Evolutionary conservation across 2,797 vertebrate genomes (phyloP), one percentile per base, ranked within the genome.

Genomic region (Linurgus olivaceus): DNA sequence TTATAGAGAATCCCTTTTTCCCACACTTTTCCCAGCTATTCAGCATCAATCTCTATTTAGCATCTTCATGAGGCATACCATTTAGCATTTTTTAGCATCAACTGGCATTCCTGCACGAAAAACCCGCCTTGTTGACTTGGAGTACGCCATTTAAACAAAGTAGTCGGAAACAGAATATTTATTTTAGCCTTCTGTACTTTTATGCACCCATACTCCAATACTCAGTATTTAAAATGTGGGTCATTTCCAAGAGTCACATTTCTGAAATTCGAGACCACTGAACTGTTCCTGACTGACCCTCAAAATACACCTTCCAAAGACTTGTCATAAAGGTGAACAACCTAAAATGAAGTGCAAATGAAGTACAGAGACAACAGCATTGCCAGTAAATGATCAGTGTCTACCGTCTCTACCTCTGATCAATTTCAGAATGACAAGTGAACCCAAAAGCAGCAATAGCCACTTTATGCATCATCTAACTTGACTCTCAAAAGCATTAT

Each of bases 81-180:
- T 52, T 89, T 40, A 87, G 25, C 24, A 38, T 72, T 94, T 80
- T 81, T 86, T 57, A 93, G 63, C 6, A 47, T 38, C 45, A 76
- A 35, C 29, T 44, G 14, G 26, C 78, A 82, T 67, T 82, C 59
- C 83, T 85, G 68, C 8, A 17, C 6, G 6, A 87, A 82, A 89
- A 93, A 80, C 18, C 21, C 0, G 0, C 37, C 50, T 44, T 1
- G 0, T 6, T 74, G 71, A 88, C 57, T 76, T 71, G 70, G 15
- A 86, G 75, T 70, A 55, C 6, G 9, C 17, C 28, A 82, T 52
- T 86, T 65, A 86, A 93, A 88, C 58, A 47, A 33, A 74, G 31
- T 1, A 55, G 29, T 37, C 33, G 29, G 75, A 92, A 92, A 8
- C 0, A 71, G 38, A 91, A 9, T 45, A 72, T 38, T 31, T 73